Evolutionary conservation across 2,113 vertebrate species (phyloP).

Genomic region (Climacteris rufus): DNA sequence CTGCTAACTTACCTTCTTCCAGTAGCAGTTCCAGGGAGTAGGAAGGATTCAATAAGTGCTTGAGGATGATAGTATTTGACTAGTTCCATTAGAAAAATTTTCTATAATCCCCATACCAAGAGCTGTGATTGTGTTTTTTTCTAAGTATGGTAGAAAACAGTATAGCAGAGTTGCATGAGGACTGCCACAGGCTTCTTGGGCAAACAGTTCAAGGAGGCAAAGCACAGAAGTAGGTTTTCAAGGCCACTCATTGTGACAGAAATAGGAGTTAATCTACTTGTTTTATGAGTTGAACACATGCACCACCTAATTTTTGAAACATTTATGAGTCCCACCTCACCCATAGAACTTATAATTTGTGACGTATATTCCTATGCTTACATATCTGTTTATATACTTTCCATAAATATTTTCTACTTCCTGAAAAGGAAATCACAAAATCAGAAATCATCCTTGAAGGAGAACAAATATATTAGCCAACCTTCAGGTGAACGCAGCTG

Average conservation of each 20-base stretch:
- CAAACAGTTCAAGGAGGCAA: background rate
- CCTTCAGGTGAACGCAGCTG: background rate
- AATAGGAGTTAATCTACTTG: background rate
- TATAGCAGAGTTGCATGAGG: background rate
- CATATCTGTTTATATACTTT: background rate
- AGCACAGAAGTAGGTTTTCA: background rate
- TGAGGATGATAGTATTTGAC: background rate
- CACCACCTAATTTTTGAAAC: background rate
- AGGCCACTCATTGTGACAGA: background rate
- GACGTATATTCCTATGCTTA: background rate
- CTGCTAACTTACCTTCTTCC: background rate
- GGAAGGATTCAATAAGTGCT: background rate
- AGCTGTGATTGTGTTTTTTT: background rate
- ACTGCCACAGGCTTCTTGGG: background rate
- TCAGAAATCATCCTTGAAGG: background rate
- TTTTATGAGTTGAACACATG: background rate
- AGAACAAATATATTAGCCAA: background rate
- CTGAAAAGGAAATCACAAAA: background rate
- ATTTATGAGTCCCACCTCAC: background rate
- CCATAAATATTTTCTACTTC: background rate
- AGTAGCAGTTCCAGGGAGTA: background rate
- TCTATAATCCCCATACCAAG: fast-evolving
- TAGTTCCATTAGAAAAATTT: background rate
- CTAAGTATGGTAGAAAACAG: background rate
- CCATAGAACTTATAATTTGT: background rate